Base-by-base conservation (phyloP, 2,888 invertebrate species). In the Timema podura region DNA sequence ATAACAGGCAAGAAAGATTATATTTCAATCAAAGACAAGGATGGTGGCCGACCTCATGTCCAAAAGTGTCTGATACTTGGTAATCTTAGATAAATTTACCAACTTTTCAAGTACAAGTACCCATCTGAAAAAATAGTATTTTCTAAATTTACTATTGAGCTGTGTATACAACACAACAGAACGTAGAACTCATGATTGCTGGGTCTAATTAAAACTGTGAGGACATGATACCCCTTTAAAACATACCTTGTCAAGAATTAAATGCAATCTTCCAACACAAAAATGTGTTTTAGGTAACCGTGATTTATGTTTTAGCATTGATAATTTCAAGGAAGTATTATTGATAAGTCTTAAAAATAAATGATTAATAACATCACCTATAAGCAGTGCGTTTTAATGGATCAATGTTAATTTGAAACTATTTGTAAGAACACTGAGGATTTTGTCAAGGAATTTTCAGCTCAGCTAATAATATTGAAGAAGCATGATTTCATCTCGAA, bases 401-500 rank as follows among this genome's bases (percentile, higher is more conserved):
- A 59, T 30, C 59, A n/a, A 7, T 59, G 8, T 59, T 59, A n/a
- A n/a, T n/a, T n/a, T n/a, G n/a, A n/a, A n/a, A n/a, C n/a, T n/a
- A n/a, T n/a, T n/a, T n/a, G n/a, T n/a, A n/a, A n/a, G n/a, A n/a
- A n/a, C n/a, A n/a, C n/a, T n/a, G n/a, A n/a, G n/a, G n/a, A n/a
- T n/a, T n/a, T n/a, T n/a, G n/a, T n/a, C n/a, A n/a, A n/a, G n/a
- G n/a, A n/a, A n/a, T n/a, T n/a, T n/a, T n/a, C 59, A 59, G 59
- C n/a, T n/a, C n/a, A 59, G 59, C 59, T 59, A 59, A 59, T 10
- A n/a, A 59, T 7, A n/a, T n/a, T 59, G 59, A 59, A 59, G n/a
- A 59, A 59, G n/a, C 59, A 59, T 59, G 59, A 59, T 59, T 59
- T 59, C 59, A 59, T 59, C n/a, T n/a, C 59, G n/a, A n/a, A 59